Evolutionary conservation across 92 coral and sea anemone genomes (phyloP).

Genomic region (Anthopleura xanthogrammica): DNA sequence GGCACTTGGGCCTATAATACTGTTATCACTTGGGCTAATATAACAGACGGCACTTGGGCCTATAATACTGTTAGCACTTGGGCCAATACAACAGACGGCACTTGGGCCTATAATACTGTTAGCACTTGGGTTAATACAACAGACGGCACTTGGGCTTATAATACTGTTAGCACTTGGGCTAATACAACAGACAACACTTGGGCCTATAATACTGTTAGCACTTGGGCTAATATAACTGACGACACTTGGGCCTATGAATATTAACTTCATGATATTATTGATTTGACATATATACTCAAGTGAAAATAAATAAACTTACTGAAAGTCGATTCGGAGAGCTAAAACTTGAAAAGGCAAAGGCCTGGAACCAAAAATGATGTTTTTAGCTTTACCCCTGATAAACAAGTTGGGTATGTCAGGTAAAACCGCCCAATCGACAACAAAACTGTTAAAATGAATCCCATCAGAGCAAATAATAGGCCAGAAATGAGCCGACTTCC

Average conservation of each 20-base stretch:
- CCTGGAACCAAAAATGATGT: slow-evolving; percentile 15
- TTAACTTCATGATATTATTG: neutral
- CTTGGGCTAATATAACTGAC: too few species aligned
- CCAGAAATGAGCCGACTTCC: slow-evolving; percentile 63
- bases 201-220: too few species aligned
- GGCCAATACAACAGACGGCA: too few species aligned
- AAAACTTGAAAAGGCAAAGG: neutral
- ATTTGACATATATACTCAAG: neutral
- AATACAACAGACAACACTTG: too few species aligned
- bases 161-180: too few species aligned
- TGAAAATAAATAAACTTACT: neutral
- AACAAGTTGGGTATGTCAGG: slow-evolving; percentile 34
- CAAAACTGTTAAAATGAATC: slow-evolving; percentile 27
- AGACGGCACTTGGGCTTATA: too few species aligned
- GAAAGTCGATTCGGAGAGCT: slow-evolving; percentile 12
- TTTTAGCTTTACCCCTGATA: slow-evolving; percentile 37
- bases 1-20: too few species aligned
- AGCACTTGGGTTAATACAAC: too few species aligned
- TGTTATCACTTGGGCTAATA: too few species aligned
- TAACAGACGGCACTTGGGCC: too few species aligned
- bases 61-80: too few species aligned
- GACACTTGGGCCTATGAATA: neutral
- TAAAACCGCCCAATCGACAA: slow-evolving; percentile 31
- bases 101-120: too few species aligned
- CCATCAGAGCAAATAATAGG: slow-evolving; percentile 55